Conservation (phyloP, 2,113 vertebrate genomes). For the Oreocharis arfaki region DNA sequence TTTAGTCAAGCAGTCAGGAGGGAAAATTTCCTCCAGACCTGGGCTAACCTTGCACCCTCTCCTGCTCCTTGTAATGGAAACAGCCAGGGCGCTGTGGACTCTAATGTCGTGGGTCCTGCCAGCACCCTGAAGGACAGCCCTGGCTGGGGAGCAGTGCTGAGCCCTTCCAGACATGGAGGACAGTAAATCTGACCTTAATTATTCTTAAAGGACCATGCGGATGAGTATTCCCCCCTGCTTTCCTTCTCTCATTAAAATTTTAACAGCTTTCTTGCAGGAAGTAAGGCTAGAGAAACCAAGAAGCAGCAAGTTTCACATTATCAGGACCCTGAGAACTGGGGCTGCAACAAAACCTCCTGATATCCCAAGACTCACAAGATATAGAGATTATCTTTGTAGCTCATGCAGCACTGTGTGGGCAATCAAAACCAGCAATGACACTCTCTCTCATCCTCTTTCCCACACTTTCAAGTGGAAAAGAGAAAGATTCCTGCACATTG, state of each 20-base stretch:
- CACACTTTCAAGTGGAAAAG: background rate
- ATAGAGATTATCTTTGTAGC: background rate
- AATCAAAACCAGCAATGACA: background rate
- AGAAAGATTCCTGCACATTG: background rate
- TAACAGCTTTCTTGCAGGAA: background rate
- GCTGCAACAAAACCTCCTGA: background rate
- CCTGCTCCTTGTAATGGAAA: background rate
- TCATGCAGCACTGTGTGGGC: background rate
- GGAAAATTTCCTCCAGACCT: background rate
- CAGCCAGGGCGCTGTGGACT: background rate
- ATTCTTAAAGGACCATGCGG: background rate
- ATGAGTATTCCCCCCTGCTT: background rate
- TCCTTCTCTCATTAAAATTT: background rate
- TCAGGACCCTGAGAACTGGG: background rate
- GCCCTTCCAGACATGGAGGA: background rate
- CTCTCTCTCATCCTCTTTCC: background rate
- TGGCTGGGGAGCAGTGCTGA: background rate
- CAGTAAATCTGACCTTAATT: background rate
- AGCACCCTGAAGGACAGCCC: background rate
- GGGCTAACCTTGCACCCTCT: background rate
- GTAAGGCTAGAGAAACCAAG: background rate
- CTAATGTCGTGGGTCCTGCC: accelerated
- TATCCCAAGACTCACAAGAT: background rate
- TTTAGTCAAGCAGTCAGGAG: background rate
- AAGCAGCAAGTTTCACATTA: background rate